These are phyloP conservation scores for Tipula lateralis DNA, from an alignment of 2,888 invertebrate genomes.

Conservation along the genomic window DNA sequence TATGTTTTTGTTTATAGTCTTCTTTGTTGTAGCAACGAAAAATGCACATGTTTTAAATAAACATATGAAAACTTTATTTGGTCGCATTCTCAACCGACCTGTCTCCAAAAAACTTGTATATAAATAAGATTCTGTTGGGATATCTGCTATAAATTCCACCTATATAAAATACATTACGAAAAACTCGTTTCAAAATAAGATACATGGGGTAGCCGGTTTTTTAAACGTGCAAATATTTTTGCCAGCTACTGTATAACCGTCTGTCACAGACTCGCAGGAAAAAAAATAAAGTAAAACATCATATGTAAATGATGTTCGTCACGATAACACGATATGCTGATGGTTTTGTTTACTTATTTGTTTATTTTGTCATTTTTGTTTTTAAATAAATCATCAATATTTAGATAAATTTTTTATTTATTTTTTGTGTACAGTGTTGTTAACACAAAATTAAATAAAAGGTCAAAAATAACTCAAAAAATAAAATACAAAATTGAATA, in stretches of 20 bases:
- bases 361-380: no score
- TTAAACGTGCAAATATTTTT: background rate
- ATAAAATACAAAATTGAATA: background rate
- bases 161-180: no score
- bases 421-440: background rate
- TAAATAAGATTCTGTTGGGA: no score
- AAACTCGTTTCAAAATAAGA: no score
- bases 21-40: no score
- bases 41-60: no score
- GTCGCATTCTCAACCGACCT: no score
- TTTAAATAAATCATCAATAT: background rate
- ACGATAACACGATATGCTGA: background rate
- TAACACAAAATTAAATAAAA: background rate
- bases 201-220: no score
- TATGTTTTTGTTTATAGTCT: no score
- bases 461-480: constrained; percentile 1
- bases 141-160: no score
- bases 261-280: background rate
- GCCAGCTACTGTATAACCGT: background rate
- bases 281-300: background rate
- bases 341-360: background rate
- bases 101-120: no score
- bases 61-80: no score
- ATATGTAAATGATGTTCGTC: background rate
- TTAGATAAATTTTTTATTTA: background rate